phyloP scores from a whole-genome alignment of 2,888 invertebrate species.

The Macrosiphum euphorbiae region DNA sequence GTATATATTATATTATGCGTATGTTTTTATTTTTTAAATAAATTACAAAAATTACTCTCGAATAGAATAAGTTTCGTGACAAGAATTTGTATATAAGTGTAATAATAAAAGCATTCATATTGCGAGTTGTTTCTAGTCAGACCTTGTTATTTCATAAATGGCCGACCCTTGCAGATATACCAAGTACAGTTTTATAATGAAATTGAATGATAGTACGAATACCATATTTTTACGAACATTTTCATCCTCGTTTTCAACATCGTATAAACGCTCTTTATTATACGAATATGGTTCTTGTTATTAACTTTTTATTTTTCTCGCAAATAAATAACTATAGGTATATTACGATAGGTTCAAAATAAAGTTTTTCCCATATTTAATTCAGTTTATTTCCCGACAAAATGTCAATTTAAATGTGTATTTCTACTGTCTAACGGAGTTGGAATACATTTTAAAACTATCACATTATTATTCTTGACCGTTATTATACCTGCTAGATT shows the following conservation, averaged over 20 bases:
- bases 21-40: slow-evolving; percentile 28
- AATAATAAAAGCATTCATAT: slow-evolving; percentile 11
- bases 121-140: neutral
- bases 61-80: slow-evolving; percentile 33
- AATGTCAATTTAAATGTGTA: neutral
- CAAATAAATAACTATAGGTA: neutral
- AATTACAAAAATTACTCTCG: slow-evolving; percentile 16
- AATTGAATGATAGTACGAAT: neutral
- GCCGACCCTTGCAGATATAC: neutral
- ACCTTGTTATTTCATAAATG: neutral
- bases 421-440: neutral
- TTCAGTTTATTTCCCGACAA: neutral
- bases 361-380: neutral
- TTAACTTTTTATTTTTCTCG: neutral
- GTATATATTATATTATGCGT: slow-evolving; percentile 6
- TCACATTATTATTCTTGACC: neutral
- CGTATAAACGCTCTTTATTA: neutral
- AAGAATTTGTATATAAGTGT: slow-evolving; percentile 9
- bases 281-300: neutral
- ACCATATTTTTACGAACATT: neutral
- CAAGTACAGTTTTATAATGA: neutral
- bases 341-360: neutral
- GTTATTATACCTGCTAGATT: neutral
- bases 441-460: neutral
- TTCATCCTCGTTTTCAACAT: neutral